phyloP scores from a whole-genome alignment of 2,888 invertebrate species.

The Taphrorychus bicolor region DNA sequence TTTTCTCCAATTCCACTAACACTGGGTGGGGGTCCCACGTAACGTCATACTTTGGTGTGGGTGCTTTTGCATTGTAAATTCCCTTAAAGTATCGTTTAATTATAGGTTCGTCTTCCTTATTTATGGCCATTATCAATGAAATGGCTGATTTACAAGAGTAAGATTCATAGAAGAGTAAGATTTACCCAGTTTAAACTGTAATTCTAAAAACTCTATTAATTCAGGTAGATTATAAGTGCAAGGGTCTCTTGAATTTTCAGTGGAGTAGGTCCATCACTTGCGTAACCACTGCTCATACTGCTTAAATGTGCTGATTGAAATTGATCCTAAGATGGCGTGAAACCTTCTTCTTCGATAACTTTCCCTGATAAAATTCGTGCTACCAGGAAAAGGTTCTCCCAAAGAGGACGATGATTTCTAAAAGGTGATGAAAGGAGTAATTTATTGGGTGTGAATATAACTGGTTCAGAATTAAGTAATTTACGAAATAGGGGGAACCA shows the following conservation, averaged over 20 bases:
- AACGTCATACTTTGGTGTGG: conserved; percentile 17
- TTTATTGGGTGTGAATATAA: conserved; percentile 2
- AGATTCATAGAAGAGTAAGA: conserved; percentile 27
- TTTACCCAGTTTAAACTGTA: not conserved
- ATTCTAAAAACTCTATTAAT: conserved; percentile 19
- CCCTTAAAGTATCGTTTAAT: conserved; percentile 22
- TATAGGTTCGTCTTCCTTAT: conserved; percentile 1
- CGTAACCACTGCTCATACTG: not conserved
- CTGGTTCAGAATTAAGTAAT: conserved; percentile 3
- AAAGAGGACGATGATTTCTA: conserved; percentile 8
- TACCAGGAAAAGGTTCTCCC: conserved; percentile 14
- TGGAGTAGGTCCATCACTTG: conserved; percentile 4
- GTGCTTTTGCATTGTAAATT: conserved; percentile 16
- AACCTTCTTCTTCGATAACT: not conserved
- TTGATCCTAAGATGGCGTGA: not conserved
- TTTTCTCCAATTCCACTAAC: not conserved
- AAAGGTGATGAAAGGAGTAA: not conserved
- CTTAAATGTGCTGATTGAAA: not conserved
- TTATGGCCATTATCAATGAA: conserved; percentile 1
- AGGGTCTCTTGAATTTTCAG: not conserved
- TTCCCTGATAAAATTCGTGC: conserved; percentile 11
- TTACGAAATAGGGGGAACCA: conserved; percentile 13
- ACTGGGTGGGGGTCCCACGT: conserved; percentile 13
- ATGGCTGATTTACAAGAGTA: conserved; percentile 12
- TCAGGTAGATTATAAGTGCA: conserved; percentile 7